A percentile compares a stretch with the other conserved stretches of the same genome.
Evolutionary conservation across 2,888 invertebrate genomes (phyloP).

Genomic region (Trissoscelio sp.): DNA sequence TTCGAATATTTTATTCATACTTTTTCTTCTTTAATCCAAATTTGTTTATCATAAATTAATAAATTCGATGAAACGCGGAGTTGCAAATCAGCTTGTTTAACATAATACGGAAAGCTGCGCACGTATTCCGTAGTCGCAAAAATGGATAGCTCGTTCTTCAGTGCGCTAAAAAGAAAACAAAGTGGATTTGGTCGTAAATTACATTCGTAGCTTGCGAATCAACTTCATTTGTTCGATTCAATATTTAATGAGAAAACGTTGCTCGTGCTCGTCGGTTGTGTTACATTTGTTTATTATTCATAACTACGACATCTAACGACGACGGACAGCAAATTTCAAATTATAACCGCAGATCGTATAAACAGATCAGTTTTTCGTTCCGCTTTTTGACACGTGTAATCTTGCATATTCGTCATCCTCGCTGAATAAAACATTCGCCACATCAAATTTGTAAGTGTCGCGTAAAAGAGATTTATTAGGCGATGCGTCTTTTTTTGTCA

Average conservation of each 20-base stretch:
- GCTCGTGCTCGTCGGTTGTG: neutral
- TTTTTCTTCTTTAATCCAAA: neutral
- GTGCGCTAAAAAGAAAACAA: neutral
- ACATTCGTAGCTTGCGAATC: neutral
- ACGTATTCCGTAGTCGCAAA: neutral
- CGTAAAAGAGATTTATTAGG: constrained; percentile 14
- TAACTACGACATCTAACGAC: neutral
- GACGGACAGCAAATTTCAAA: neutral
- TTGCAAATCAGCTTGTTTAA: neutral
- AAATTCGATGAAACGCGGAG: too few species aligned
- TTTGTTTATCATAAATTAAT: neutral
- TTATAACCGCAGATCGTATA: constrained; percentile 20
- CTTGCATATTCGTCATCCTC: constrained; percentile 24
- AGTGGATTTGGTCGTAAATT: constrained; percentile 1
- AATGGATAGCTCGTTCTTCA: neutral
- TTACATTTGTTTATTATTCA: constrained; percentile 15
- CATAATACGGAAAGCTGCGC: neutral
- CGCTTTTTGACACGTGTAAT: constrained; percentile 25
- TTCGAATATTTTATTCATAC: neutral
- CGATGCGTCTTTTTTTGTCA: too few species aligned
- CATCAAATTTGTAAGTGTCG: constrained; percentile 30
- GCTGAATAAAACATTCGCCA: constrained; percentile 31
- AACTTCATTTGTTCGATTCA: constrained; percentile 3
- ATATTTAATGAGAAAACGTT: constrained; percentile 8
- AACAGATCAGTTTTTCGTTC: constrained; percentile 15